phyloP scores from a whole-genome alignment of 1,140 invertebrate genomes.

The Cataglyphis hispanica region DNA sequence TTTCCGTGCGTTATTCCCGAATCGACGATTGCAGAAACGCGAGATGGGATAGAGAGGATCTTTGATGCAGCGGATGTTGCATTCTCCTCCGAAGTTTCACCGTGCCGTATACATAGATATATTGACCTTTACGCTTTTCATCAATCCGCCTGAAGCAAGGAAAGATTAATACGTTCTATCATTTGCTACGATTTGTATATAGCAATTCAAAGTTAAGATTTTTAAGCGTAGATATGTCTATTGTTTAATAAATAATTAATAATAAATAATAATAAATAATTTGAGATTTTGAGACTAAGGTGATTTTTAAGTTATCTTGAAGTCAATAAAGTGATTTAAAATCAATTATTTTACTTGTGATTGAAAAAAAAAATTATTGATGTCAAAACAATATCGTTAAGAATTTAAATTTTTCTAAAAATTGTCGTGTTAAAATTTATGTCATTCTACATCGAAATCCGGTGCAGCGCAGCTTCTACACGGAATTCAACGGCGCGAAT shows the following conservation, averaged over 20 bases:
- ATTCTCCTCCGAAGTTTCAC: conserved; percentile 31
- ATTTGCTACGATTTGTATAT: no score
- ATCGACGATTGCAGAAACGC: conserved; percentile 52
- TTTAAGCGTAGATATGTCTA: not conserved
- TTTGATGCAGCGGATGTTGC: not conserved
- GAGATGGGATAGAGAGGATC: conserved; percentile 22
- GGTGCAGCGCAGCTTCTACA: not conserved
- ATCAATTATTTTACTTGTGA: not conserved
- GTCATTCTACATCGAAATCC: not conserved
- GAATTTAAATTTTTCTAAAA: not conserved
- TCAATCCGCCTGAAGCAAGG: conserved; percentile 1
- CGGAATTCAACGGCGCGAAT: not conserved
- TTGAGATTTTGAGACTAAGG: not conserved
- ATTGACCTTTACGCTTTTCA: conserved; percentile 10
- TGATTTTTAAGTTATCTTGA: not conserved
- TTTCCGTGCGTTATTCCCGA: conserved; percentile 31
- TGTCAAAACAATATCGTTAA: no score
- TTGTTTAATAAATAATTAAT: not conserved
- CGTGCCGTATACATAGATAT: not conserved
- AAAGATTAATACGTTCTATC: not conserved
- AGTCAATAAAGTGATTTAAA: not conserved
- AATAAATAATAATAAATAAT: no score
- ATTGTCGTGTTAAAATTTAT: not conserved
- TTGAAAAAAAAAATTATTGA: not conserved
- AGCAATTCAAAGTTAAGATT: no score